Percentiles rank a stretch among this genome's conserved stretches.
Conservation (phyloP, 2,888 invertebrate genomes). For the Pseudeuparius sepicola region DNA sequence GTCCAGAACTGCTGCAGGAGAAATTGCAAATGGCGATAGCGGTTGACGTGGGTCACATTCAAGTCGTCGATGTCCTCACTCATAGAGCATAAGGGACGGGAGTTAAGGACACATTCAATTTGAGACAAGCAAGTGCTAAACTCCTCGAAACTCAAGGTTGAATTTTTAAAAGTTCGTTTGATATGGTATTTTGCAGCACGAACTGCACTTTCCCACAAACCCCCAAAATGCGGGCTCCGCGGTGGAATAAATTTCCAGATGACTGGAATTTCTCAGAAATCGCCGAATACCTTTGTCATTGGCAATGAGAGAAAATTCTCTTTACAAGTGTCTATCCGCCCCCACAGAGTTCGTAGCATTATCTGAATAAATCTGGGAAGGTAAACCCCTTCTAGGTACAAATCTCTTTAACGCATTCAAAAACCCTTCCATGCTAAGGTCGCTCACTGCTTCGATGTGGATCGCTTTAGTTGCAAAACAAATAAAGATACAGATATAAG, state of each 20-base stretch:
- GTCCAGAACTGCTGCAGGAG: constrained; percentile 21
- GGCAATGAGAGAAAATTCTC: no score
- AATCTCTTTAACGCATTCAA: constrained; percentile 19
- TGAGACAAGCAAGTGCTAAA: no score
- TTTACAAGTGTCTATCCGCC: no score
- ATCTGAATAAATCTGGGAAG: constrained; percentile 16
- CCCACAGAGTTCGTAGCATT: constrained; percentile 18
- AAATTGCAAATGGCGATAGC: constrained; percentile 22
- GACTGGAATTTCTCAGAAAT: constrained; percentile 10
- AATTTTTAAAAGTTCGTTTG: constrained; percentile 21
- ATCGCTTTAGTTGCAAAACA: constrained; percentile 19
- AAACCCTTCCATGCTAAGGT: constrained; percentile 17
- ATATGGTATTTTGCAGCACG: constrained; percentile 28
- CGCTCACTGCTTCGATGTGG: constrained; percentile 18
- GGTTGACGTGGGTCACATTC: constrained; percentile 14
- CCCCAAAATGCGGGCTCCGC: no score
- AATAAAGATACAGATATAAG: constrained; percentile 19
- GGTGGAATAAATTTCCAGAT: constrained; percentile 30
- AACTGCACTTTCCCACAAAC: constrained; percentile 29
- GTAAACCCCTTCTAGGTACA: constrained; percentile 17
- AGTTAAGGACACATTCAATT: constrained; percentile 29
- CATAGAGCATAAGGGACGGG: constrained; percentile 25
- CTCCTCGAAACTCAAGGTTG: constrained; percentile 25
- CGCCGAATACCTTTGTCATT: no score
- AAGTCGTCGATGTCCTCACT: constrained; percentile 23